Evolutionary conservation across 2,113 vertebrate species (phyloP).

Genomic region (Cardinalis cardinalis): DNA sequence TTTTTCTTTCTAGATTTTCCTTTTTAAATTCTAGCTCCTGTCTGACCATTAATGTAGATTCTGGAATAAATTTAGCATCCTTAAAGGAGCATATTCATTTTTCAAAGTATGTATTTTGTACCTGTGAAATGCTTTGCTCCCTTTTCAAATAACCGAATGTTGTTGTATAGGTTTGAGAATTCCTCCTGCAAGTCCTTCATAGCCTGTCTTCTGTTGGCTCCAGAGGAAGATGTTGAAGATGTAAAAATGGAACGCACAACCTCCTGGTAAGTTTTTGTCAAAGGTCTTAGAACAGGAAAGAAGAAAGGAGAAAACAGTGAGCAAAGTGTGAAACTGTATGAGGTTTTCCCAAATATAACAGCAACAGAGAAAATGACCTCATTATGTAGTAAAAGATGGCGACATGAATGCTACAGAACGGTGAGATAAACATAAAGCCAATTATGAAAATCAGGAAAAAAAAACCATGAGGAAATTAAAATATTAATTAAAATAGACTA

Average conservation of each 20-base stretch:
- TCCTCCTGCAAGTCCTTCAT: slow-evolving; percentile 96
- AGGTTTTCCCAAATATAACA: not conserved
- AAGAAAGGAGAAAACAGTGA: not conserved
- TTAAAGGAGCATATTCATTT: not conserved
- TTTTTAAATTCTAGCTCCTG: not conserved
- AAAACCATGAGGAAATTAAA: not conserved
- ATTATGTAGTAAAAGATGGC: not conserved
- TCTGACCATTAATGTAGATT: not conserved
- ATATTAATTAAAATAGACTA: not conserved
- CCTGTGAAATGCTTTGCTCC: slow-evolving; percentile 88
- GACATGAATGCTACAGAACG: not conserved
- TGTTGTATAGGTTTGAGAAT: slow-evolving; percentile 88
- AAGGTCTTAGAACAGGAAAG: slow-evolving; percentile 74
- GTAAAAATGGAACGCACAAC: slow-evolving; percentile 86
- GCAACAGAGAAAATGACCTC: not conserved
- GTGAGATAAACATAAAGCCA: not conserved
- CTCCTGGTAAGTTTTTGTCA: slow-evolving; percentile 88
- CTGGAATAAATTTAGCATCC: not conserved
- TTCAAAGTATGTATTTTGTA: slow-evolving; percentile 27
- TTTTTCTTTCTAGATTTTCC: not conserved
- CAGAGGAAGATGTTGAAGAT: slow-evolving; percentile 80
- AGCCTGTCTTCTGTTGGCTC: slow-evolving; percentile 84
- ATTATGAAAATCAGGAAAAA: not conserved
- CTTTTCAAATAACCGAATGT: slow-evolving; percentile 91
- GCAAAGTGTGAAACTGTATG: not conserved